Percentiles rank a stretch among this genome's conserved stretches.
These are phyloP conservation scores for Oreochromis grahami DNA, from an alignment of 2,797 vertebrate genomes.

Conservation along the genomic window DNA sequence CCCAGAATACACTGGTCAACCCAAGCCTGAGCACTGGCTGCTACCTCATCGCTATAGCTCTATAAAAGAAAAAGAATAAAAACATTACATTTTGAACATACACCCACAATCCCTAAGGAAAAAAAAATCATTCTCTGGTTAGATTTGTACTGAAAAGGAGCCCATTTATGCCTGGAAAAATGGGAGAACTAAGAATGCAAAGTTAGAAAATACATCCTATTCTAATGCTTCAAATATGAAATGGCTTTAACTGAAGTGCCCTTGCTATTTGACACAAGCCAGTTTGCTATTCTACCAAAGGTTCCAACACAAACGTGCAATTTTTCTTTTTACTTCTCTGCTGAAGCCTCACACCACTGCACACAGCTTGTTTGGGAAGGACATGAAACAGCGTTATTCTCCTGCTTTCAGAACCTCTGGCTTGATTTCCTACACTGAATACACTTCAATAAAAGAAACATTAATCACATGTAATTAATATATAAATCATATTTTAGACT, in stretches of 20 bases:
- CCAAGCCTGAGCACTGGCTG: conserved; percentile 60
- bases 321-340: not conserved
- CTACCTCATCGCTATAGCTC: conserved; percentile 51
- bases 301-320: not conserved
- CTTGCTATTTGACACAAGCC: not conserved
- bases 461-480: not conserved
- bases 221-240: not conserved
- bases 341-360: not conserved
- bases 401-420: not conserved
- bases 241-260: not conserved
- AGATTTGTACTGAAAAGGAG: not conserved
- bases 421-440: not conserved
- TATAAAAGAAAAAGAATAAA: conserved; percentile 1
- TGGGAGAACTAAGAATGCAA: not conserved
- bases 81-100: not conserved
- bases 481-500: not conserved
- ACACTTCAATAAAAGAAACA: not conserved
- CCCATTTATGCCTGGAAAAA: not conserved
- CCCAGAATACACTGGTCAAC: conserved; percentile 50
- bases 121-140: not conserved
- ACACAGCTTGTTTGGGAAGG: not conserved
- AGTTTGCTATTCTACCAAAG: not conserved
- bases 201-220: not conserved
- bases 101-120: too few species aligned
- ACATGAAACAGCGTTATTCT: not conserved